Percentiles rank a stretch among this genome's conserved stretches.
Conservation (phyloP, 1,140 invertebrate genomes). For the Octopus sinensis region DNA sequence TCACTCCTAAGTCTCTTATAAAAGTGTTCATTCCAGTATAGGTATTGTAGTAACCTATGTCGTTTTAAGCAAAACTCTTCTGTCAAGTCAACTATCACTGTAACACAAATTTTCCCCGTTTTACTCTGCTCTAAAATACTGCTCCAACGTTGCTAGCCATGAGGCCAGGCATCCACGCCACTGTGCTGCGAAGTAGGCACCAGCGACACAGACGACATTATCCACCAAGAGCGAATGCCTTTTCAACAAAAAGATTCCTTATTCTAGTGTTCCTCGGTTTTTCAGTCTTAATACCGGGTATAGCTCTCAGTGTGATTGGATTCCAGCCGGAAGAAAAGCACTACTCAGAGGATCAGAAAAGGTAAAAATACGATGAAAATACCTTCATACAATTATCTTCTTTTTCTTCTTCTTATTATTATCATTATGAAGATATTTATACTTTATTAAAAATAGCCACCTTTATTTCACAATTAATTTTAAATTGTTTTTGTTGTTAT, state of each 20-base stretch:
- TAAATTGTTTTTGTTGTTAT: too few relatives aligned
- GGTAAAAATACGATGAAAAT: background rate
- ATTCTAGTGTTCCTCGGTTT: background rate
- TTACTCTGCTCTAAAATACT: background rate
- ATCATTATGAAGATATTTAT: background rate
- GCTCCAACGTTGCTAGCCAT: background rate
- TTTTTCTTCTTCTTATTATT: background rate
- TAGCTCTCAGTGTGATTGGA: background rate
- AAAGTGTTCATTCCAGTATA: too few relatives aligned
- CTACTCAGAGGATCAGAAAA: constrained; percentile 2
- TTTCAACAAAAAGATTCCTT: background rate
- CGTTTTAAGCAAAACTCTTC: too few relatives aligned
- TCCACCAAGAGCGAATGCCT: background rate
- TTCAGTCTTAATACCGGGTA: constrained; percentile 2
- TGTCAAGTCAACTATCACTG: too few relatives aligned
- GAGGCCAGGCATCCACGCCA: background rate
- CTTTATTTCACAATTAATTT: background rate
- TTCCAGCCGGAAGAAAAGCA: constrained; percentile 1
- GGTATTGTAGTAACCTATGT: too few relatives aligned
- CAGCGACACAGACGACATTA: constrained; percentile 4
- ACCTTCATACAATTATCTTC: background rate
- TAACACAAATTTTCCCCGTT: too few relatives aligned
- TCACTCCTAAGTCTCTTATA: too few relatives aligned
- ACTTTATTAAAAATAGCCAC: background rate
- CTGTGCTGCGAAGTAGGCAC: background rate